Conservation (phyloP, 2,888 invertebrate genomes). For the Tridacna crocea region DNA sequence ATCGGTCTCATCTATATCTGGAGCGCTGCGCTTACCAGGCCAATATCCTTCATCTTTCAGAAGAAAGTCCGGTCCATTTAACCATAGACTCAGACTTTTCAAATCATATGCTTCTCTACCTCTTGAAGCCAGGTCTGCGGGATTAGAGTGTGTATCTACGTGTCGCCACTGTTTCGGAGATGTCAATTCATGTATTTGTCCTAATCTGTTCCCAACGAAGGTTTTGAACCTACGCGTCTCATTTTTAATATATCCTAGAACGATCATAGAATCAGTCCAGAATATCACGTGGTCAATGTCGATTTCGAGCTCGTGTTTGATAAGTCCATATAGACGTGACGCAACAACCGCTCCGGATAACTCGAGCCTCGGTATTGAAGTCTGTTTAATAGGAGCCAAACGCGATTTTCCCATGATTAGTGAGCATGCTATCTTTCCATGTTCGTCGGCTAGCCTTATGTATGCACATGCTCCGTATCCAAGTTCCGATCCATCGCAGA, state of each 20-base stretch:
- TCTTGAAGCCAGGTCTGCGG: slow-evolving; percentile 38
- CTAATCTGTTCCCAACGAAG: slow-evolving; percentile 46
- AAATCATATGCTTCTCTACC: slow-evolving; percentile 21
- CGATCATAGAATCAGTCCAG: slow-evolving; percentile 51
- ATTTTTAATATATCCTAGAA: slow-evolving; percentile 48
- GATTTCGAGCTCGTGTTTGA: slow-evolving; percentile 35
- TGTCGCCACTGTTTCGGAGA: slow-evolving; percentile 41
- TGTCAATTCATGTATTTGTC: slow-evolving; percentile 31
- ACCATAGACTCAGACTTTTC: slow-evolving; percentile 15
- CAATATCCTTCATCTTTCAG: slow-evolving; percentile 10
- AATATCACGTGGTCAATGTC: slow-evolving; percentile 38
- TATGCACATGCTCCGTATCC: slow-evolving; percentile 51
- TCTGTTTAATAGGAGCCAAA: slow-evolving; percentile 43
- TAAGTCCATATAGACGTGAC: slow-evolving; percentile 32
- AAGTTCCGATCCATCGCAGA: slow-evolving; percentile 50
- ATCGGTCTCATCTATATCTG: slow-evolving; percentile 29
- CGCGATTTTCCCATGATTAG: slow-evolving; percentile 44
- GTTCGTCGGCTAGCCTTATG: slow-evolving; percentile 30
- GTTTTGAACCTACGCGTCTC: slow-evolving; percentile 41
- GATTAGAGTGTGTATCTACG: slow-evolving; percentile 37
- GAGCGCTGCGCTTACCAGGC: slow-evolving; percentile 16
- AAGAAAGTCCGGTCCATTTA: slow-evolving; percentile 43
- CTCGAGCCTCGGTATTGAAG: slow-evolving; percentile 38
- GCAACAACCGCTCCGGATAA: slow-evolving; percentile 36
- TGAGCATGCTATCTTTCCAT: slow-evolving; percentile 17